Evolutionary conservation across 2,797 vertebrate species (phyloP), one percentile per base, ranked within the genome.

Genomic region (Alfaro cultratus): DNA sequence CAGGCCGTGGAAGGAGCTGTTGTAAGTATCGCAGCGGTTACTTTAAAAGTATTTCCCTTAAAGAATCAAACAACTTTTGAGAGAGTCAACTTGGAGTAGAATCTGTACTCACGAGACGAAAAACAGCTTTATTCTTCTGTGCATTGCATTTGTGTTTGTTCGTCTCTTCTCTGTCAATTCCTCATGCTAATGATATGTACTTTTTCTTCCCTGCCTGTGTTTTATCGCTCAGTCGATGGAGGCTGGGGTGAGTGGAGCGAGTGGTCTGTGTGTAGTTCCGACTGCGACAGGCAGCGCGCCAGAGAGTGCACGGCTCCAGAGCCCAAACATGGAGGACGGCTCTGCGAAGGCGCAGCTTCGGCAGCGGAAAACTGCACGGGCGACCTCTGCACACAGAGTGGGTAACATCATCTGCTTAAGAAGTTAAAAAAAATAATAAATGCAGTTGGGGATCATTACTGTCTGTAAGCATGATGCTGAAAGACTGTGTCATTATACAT

Each of bases 361-460:
- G 97, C 97, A 45, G 95, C 95, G 0, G 97, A 98, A 86, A 99
- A 99, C 90, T 99, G 98, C 95, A 99, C 98, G 0, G 97, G 98
- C n/a, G 97, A 97, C 45, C 96, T 98, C 1, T 99, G 98, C 93
- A 96, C 97, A 62, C 96, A 98, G 95, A 97, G 98, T 99, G 94
- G 76, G 95, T 94, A 31, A 64, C 85, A 68, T 21, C 13, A 31
- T 77, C 29, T 49, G 60, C 45, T 34, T 26, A 23, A 51, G 47
- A 29, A 43, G 0, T 45, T 62, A 60, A 21, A 55, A 34, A 16
- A 70, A 81, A 11, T 57, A 46, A 79, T 81, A 80, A 51, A 75
- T 43, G 75, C 8, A 76, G 72, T 75, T 77, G 21, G 21, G 51
- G 79, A 46, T 83, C 81, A 83, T 89, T 60, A 80, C 76, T 77